Evolutionary conservation across 2,888 invertebrate genomes (phyloP), one percentile per base, ranked within the genome.

Genomic region (Hyalella azteca): DNA sequence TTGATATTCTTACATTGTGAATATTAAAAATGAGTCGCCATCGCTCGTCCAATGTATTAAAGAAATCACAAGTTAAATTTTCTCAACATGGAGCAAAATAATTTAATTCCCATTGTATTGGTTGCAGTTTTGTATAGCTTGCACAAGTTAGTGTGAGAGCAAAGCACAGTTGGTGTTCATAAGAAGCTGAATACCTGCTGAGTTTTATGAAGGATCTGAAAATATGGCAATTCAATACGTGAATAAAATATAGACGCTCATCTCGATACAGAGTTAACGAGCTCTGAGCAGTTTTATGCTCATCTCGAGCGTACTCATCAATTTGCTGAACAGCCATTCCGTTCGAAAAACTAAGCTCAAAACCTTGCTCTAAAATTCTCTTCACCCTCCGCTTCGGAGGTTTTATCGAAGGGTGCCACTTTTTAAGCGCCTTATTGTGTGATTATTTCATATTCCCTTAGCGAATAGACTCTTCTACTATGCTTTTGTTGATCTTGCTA

Each of bases 371-470:
- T 36, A 66, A 66, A 66, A 36, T 66, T 36, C 66, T 19, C 36
- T 36, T 11, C 66, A 11, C 66, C 66, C 66, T 66, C 29, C 36
- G 36, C 36, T 29, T n/a, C 29, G 19, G 36, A 66, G 32, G 36
- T 66, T 54, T 66, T 66, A 66, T 36, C 36, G n/a, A 36, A 36
- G 66, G 32, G 66, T 11, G 22, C 36, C 19, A 29, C 36, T 29
- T 66, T 66, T 66, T 66, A 19, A 32, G 5, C 66, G 66, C 36
- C 36, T 66, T 66, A 66, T 66, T 66, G 66, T 36, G 36, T n/a
- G 22, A 36, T 66, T 66, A 66, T 66, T 66, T 66, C 36, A 66
- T 66, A 66, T 66, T 36, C 66, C 66, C 36, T 29, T n/a, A n/a
- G 66, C 9, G 66, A 11, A n/a, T 19, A n/a, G n/a, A 29, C 19